Base-by-base conservation (phyloP, 2,797 vertebrate species). In the Bufotes viridis region DNA sequence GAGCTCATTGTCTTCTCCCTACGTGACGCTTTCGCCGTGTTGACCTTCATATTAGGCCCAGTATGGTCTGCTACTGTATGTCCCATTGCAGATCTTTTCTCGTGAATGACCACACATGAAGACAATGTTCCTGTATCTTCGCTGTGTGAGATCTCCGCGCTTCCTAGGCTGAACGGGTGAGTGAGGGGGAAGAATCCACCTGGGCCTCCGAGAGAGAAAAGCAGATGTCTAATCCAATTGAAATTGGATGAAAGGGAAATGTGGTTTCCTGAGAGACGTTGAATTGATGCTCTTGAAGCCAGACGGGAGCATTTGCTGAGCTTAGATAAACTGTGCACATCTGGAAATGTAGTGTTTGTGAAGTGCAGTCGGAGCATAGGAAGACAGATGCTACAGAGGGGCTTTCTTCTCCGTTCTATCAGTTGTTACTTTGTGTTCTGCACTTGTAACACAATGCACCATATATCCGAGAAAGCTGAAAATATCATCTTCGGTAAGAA, bases 241-340 rank as follows among this genome's bases (percentile, higher is more conserved):
- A 82, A 82, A 34, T 22, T 24, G 53, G 79, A 81, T 87, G 34
- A 81, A 81, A 81, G 34, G 17, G 78, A 57, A 74, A 26, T 26
- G 12, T n/a, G 65, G 29, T 63, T 82, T 53, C 69, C 79, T 18
- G 69, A 78, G 87, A 87, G 87, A 83, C 53, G 22, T 6, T n/a
- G 51, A 67, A 78, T 53, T 82, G 80, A 49, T 34, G 42, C 69
- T 75, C 86, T 72, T 29, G 24, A n/a, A 67, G 57, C 51, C 60
- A 70, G 57, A 85, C 72, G 65, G 81, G 65, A 65, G 65, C 65
- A 55, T 75, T 65, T 55, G 55, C 81, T 83, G 70, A 83, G 72
- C 60, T 83, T 78, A 76, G 70, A 87, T 57, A 82, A 76, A 78
- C 72, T 78, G 74, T 58, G 80, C 80, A 83, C 86, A 82, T 83